A percentile compares a stretch with the other conserved stretches of the same genome.
phyloP scores from a whole-genome alignment of 1,140 invertebrate genomes.

The Drosophila neocordata region DNA sequence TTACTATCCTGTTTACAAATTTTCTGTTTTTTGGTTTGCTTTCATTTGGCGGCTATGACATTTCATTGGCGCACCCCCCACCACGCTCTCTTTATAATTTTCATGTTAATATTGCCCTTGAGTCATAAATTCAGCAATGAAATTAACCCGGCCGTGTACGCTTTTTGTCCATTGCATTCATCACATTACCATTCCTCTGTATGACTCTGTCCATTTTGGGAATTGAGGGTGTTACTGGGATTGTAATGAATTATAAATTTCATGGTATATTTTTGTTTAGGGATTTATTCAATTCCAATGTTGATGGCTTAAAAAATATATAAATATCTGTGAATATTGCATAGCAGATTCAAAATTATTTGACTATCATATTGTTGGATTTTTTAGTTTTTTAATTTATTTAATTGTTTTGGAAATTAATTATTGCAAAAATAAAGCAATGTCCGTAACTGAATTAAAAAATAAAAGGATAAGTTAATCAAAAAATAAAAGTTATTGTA shows the following conservation, averaged over 20 bases:
- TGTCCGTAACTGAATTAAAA: no score
- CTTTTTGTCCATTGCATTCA: conserved; percentile 61
- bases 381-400: no score
- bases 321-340: conserved; percentile 14
- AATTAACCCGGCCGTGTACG: conserved; percentile 56
- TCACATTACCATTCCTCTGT: conserved; percentile 40
- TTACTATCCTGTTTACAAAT: conserved; percentile 62
- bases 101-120: conserved; percentile 80
- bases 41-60: conserved; percentile 61
- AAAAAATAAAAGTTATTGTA: no score
- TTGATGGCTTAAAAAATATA: conserved; percentile 31
- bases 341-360: no score
- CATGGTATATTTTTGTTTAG: conserved; percentile 32
- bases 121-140: conserved; percentile 75
- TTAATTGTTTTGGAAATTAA: no score
- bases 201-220: conserved; percentile 10
- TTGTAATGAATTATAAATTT: conserved; percentile 54
- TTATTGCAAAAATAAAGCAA: no score
- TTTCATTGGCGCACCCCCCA: conserved; percentile 47
- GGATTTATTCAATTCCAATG: conserved; percentile 32
- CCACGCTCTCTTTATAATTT: conserved; percentile 65
- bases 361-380: no score
- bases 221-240: conserved; percentile 39
- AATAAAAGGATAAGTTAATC: no score
- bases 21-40: conserved; percentile 44